Conservation (phyloP, 1,140 invertebrate genomes). For the Sesamia nonagrioides region DNA sequence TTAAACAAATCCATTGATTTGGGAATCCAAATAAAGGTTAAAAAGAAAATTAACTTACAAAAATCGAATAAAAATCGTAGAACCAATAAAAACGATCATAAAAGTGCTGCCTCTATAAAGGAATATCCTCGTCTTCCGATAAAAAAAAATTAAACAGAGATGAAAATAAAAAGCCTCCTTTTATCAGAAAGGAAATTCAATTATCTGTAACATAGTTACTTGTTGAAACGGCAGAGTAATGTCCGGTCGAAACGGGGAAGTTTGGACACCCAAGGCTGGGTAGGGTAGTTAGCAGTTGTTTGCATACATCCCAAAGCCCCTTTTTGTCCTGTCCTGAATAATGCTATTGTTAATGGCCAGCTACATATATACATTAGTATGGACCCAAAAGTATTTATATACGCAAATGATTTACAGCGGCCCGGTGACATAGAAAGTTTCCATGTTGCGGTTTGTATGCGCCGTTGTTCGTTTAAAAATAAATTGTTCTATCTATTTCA, state of each 20-base stretch:
- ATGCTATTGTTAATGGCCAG: slow-evolving; percentile 38
- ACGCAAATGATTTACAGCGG: slow-evolving; percentile 26
- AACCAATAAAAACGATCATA: not conserved
- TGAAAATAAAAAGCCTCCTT: slow-evolving; percentile 40
- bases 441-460: slow-evolving; percentile 4
- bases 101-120: slow-evolving; percentile 7
- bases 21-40: no score
- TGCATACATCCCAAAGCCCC: slow-evolving; percentile 56
- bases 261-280: slow-evolving; percentile 34
- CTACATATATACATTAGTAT: slow-evolving; percentile 13
- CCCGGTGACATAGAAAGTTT: slow-evolving; percentile 34
- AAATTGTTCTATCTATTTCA: not conserved
- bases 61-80: not conserved
- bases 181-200: slow-evolving; percentile 50
- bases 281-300: slow-evolving; percentile 55
- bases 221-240: slow-evolving; percentile 39
- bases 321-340: slow-evolving; percentile 47
- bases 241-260: slow-evolving; percentile 47
- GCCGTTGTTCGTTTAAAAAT: not conserved
- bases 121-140: not conserved
- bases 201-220: slow-evolving; percentile 53
- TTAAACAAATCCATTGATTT: not conserved
- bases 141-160: slow-evolving; percentile 30
- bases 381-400: slow-evolving; percentile 9
- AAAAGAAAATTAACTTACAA: no score